These are phyloP conservation scores for Fulica atra DNA, from an alignment of 2,113 vertebrate genomes.

Conservation along the genomic window DNA sequence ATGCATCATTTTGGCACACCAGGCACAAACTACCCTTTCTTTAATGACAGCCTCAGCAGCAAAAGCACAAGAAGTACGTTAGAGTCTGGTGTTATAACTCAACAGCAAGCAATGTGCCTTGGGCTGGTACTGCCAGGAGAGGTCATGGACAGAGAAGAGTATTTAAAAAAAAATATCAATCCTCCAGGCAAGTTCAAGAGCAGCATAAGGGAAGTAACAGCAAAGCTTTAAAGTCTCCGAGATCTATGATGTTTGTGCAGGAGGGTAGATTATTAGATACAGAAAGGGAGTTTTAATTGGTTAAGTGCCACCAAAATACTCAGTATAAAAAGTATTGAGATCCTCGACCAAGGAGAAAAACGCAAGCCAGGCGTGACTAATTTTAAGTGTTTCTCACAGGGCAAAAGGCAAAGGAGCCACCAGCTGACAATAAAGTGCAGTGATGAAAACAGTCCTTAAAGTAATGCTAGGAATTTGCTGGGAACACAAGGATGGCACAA, in stretches of 20 bases:
- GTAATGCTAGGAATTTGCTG: neutral
- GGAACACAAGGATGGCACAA: neutral
- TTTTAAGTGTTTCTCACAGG: neutral
- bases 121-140: slow-evolving; percentile 11
- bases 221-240: neutral
- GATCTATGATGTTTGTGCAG: neutral
- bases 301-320: neutral
- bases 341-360: neutral
- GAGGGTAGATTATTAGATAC: neutral
- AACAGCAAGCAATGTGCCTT: slow-evolving; percentile 33
- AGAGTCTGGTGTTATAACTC: neutral
- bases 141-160: slow-evolving; percentile 8
- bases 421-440: neutral
- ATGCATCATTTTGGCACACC: neutral
- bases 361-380: neutral
- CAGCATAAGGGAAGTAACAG: neutral
- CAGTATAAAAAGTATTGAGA: neutral
- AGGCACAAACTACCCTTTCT: neutral
- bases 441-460: neutral
- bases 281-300: neutral
- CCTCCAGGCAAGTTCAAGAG: neutral
- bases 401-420: neutral
- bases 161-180: neutral
- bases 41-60: neutral
- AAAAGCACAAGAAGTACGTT: slow-evolving; percentile 16